A percentile compares a stretch with the other conserved stretches of the same genome.
These are phyloP conservation scores for Petrophora chlorosata DNA, from an alignment of 2,888 invertebrate species.

Conservation along the genomic window DNA sequence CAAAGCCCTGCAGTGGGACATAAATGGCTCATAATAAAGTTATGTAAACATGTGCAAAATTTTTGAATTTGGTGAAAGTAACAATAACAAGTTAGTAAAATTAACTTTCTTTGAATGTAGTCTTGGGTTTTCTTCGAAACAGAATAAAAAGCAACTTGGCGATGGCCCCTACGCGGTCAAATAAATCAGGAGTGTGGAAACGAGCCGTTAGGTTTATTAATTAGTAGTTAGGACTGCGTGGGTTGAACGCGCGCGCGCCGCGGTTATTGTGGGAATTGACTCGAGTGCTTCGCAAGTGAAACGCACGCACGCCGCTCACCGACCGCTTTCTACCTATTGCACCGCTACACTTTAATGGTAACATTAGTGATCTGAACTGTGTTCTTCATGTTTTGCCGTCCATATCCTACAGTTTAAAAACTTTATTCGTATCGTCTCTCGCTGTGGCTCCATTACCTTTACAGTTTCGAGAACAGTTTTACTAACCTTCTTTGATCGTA, in stretches of 20 bases:
- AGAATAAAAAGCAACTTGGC: slow-evolving; percentile 22
- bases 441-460: neutral
- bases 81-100: no score
- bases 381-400: neutral
- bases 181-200: slow-evolving; percentile 64
- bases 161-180: slow-evolving; percentile 49
- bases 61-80: no score
- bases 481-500: slow-evolving; percentile 13
- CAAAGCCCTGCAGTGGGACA: no score
- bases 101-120: no score
- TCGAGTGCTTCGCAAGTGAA: slow-evolving; percentile 53
- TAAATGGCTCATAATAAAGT: no score
- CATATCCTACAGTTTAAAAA: neutral
- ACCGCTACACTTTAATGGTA: slow-evolving; percentile 23
- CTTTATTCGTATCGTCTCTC: neutral
- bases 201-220: slow-evolving; percentile 69
- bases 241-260: slow-evolving; percentile 62
- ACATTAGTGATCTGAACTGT: neutral
- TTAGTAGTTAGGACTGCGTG: slow-evolving; percentile 67
- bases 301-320: slow-evolving; percentile 45
- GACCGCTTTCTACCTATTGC: slow-evolving; percentile 49
- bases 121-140: no score
- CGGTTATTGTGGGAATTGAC: slow-evolving; percentile 61
- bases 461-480: slow-evolving; percentile 15
- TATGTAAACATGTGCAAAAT: no score